These are phyloP conservation scores for Gadus macrocephalus DNA, from an alignment of 2,113 vertebrate genomes.

Conservation along the genomic window DNA sequence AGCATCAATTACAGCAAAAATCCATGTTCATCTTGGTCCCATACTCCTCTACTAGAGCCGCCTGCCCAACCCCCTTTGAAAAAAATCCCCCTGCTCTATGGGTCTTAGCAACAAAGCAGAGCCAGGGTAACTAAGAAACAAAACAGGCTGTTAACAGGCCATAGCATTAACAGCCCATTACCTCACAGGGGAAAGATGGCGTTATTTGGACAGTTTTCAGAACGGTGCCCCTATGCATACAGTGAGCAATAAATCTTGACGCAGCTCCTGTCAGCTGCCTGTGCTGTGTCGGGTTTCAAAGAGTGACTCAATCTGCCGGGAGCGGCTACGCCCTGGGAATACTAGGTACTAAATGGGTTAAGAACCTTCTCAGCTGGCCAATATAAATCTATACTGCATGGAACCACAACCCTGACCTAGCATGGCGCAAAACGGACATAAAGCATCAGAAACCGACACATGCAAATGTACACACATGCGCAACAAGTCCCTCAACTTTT, in stretches of 20 bases:
- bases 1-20: too few relatives aligned
- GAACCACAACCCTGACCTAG: slow-evolving; percentile 2
- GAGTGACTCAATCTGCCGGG: slow-evolving; percentile 50
- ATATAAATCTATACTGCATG: slow-evolving; percentile 33
- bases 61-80: slow-evolving; percentile 26
- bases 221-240: slow-evolving; percentile 51
- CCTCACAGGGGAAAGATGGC: slow-evolving; percentile 64
- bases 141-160: slow-evolving; percentile 22
- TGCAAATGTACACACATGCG: background rate
- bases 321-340: slow-evolving; percentile 38
- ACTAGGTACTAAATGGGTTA: slow-evolving; percentile 15
- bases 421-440: too few relatives aligned
- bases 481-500: background rate
- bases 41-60: too few relatives aligned
- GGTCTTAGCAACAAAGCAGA: slow-evolving; percentile 36
- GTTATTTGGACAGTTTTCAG: slow-evolving; percentile 64
- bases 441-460: background rate
- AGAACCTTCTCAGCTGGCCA: slow-evolving; percentile 4
- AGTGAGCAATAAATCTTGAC: slow-evolving; percentile 64
- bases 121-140: slow-evolving; percentile 49
- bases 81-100: slow-evolving; percentile 34
- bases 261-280: slow-evolving; percentile 53
- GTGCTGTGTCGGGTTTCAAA: slow-evolving; percentile 48
- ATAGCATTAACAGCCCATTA: slow-evolving; percentile 63
- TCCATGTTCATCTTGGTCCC: too few relatives aligned